Conservation (phyloP, 2,797 vertebrate species). For the Muscicapa comitata region DNA sequence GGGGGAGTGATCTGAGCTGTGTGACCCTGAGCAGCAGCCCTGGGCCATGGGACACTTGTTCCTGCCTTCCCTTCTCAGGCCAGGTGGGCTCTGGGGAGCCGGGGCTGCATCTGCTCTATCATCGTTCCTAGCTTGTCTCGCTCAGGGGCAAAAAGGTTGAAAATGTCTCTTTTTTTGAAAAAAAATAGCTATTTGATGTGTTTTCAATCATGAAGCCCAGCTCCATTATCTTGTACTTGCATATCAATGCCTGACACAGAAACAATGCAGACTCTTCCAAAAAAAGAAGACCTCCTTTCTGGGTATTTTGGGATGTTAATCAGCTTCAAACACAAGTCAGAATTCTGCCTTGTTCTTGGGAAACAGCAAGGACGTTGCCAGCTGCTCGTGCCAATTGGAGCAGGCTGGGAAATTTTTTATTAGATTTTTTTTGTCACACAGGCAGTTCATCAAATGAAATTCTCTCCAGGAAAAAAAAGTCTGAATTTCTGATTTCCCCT, state of each 20-base stretch:
- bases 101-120: neutral
- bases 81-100: neutral
- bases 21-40: neutral
- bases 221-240: neutral
- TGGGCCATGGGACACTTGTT: neutral
- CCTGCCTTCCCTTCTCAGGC: fast-evolving
- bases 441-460: conserved; percentile 25
- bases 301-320: conserved; percentile 58
- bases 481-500: conserved; percentile 11
- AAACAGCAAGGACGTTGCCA: conserved; percentile 43
- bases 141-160: neutral
- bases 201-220: conserved; percentile 2
- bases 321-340: conserved; percentile 21
- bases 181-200: neutral
- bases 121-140: neutral
- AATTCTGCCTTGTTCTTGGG: conserved; percentile 48
- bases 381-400: conserved; percentile 11
- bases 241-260: conserved; percentile 42
- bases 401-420: conserved; percentile 39
- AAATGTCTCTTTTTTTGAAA: neutral
- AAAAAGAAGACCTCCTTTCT: conserved; percentile 65
- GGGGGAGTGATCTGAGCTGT: neutral
- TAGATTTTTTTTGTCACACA: neutral
- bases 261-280: conserved; percentile 37
- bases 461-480: conserved; percentile 20